A percentile compares a stretch with the other conserved stretches of the same genome.
phyloP scores from a whole-genome alignment of 2,797 vertebrate species.

The Diplodus puntazzo region DNA sequence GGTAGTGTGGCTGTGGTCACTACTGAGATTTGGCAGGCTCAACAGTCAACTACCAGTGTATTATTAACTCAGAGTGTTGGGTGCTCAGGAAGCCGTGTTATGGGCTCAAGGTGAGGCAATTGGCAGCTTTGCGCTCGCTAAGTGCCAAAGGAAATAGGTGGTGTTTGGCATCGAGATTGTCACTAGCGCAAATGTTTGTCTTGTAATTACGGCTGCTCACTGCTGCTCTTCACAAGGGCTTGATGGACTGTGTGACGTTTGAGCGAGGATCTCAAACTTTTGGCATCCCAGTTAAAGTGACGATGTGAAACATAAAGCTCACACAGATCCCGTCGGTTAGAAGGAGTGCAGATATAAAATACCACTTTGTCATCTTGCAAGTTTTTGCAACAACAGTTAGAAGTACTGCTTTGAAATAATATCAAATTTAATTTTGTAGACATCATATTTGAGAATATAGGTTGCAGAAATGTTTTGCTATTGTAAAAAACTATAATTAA shows the following conservation, averaged over 20 bases:
- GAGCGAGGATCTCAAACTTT: neutral
- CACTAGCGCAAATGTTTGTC: slow-evolving; percentile 51
- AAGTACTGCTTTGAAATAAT: neutral
- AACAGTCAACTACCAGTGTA: slow-evolving; percentile 48
- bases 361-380: neutral
- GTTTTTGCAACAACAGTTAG: neutral
- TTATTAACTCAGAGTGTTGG: slow-evolving; percentile 63
- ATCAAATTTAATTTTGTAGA: neutral
- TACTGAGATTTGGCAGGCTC: slow-evolving; percentile 63
- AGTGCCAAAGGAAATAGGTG: slow-evolving; percentile 63
- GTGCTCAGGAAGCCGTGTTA: slow-evolving; percentile 46
- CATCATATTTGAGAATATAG: neutral
- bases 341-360: neutral
- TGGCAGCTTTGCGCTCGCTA: slow-evolving; percentile 33
- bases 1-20: slow-evolving; percentile 46
- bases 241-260: slow-evolving; percentile 14
- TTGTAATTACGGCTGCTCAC: slow-evolving; percentile 41
- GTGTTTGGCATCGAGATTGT: slow-evolving; percentile 31
- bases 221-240: slow-evolving; percentile 39
- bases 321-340: neutral
- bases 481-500: neutral
- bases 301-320: neutral
- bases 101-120: slow-evolving; percentile 43
- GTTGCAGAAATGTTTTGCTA: neutral
- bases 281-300: neutral